Percentiles rank a stretch among this genome's conserved stretches.
Conservation (phyloP, 2,113 vertebrate genomes). For the Glaucomys volans region DNA sequence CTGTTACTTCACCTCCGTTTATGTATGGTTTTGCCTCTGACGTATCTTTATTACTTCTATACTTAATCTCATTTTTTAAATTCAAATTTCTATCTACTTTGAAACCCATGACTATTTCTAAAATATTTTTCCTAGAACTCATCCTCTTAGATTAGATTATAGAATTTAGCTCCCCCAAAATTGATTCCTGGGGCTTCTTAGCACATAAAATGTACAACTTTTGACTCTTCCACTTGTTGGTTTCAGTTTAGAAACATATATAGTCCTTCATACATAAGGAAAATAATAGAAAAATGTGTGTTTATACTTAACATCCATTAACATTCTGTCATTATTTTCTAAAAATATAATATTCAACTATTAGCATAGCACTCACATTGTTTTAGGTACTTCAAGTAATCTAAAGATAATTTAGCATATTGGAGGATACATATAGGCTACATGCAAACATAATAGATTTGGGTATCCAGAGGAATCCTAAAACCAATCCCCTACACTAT, state of each 20-base stretch:
- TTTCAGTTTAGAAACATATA: not conserved
- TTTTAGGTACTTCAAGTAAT: not conserved
- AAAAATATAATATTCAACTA: not conserved
- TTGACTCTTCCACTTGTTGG: not conserved
- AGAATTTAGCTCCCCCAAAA: not conserved
- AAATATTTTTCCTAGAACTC: not conserved
- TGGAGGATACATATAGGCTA: too few species aligned
- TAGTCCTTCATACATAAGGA: not conserved
- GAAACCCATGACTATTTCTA: not conserved
- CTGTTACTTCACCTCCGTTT: not conserved
- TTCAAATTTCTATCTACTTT: not conserved
- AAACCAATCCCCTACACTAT: not conserved
- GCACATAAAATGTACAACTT: not conserved
- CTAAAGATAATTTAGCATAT: not conserved
- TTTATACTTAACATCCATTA: not conserved
- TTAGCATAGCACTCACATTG: not conserved
- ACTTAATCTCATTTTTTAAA: not conserved
- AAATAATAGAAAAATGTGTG: not conserved
- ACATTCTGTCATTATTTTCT: not conserved
- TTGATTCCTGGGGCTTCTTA: not conserved
- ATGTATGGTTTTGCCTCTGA: not conserved
- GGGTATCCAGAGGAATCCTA: not conserved
- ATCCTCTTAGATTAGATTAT: not conserved
- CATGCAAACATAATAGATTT: not conserved
- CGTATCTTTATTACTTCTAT: not conserved